These are phyloP conservation scores for Falco concolor DNA, from an alignment of 2,797 vertebrate genomes.

Conservation along the genomic window DNA sequence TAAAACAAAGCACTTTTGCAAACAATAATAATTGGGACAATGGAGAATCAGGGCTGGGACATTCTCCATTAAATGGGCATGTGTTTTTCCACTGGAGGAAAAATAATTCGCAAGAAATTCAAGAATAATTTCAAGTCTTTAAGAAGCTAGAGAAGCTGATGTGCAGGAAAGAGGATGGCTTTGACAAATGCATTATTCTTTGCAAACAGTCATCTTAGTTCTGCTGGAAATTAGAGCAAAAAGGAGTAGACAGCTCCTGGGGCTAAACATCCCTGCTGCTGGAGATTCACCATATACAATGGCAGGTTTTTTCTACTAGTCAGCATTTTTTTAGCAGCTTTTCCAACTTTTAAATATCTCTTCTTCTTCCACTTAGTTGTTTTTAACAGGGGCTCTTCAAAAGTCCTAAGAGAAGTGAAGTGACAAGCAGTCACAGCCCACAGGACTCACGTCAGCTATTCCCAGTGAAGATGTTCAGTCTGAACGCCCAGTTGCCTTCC, in stretches of 20 bases:
- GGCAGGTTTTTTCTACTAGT: not conserved
- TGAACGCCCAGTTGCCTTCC: not conserved
- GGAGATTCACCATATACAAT: not conserved
- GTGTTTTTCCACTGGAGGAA: not conserved
- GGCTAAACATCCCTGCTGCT: not conserved
- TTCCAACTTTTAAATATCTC: not conserved
- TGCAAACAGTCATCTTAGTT: not conserved
- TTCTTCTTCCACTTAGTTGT: accelerated
- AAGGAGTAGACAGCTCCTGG: not conserved
- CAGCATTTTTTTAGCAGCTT: not conserved
- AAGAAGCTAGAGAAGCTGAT: not conserved
- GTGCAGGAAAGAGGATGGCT: not conserved
- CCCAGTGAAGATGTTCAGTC: not conserved
- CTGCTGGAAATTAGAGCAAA: not conserved
- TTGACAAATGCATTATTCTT: not conserved
- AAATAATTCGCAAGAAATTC: not conserved
- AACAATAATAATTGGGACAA: not conserved
- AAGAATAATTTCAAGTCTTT: not conserved
- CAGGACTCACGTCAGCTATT: not conserved
- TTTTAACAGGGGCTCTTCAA: not conserved
- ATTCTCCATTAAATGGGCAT: not conserved
- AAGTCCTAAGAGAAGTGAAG: not conserved
- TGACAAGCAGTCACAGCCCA: not conserved
- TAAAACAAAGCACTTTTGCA: not conserved
- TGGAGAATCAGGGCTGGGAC: not conserved